Percentiles rank a stretch among this genome's conserved stretches.
Evolutionary conservation across 92 coral and sea anemone genomes (phyloP).

Genomic region (Umimayanthus kanabou): DNA sequence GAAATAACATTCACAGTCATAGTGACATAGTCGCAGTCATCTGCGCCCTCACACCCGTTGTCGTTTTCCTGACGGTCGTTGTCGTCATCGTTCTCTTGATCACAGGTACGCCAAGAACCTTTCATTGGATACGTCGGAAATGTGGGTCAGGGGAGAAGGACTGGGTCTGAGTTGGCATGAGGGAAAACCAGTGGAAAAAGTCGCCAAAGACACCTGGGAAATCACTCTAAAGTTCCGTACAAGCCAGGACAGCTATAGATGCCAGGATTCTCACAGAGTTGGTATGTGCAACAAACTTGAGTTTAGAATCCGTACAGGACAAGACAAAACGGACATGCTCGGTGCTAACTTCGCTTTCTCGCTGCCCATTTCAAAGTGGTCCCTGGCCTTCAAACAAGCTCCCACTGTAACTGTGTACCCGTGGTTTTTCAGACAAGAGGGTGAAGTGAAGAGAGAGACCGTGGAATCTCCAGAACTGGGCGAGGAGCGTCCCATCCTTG

Average conservation of each 20-base stretch:
- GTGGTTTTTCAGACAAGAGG: conserved; percentile 54
- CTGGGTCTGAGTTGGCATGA: conserved; percentile 52
- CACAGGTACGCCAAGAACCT: conserved; percentile 12
- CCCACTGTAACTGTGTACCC: conserved; percentile 42
- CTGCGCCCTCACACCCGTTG: not conserved
- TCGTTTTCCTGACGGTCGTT: not conserved
- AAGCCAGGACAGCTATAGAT: conserved; percentile 20
- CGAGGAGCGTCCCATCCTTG: conserved; percentile 14
- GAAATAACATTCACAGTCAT: too few species aligned
- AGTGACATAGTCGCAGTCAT: not conserved
- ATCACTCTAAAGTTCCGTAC: conserved; percentile 20
- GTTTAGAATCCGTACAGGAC: conserved; percentile 22
- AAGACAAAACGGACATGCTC: conserved; percentile 47
- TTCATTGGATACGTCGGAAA: conserved; percentile 1
- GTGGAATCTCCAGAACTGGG: conserved; percentile 49
- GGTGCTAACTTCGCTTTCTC: conserved; percentile 48
- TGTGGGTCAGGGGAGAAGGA: conserved; percentile 57
- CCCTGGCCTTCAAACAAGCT: conserved; percentile 8
- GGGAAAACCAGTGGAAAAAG: conserved; percentile 41
- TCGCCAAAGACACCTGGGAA: conserved; percentile 54
- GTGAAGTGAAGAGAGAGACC: conserved; percentile 13
- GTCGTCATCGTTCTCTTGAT: not conserved
- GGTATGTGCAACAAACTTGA: conserved; percentile 31
- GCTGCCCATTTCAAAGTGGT: conserved; percentile 48
- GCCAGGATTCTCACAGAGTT: not conserved